Base-by-base conservation (phyloP, 2,113 vertebrate species). In the Tamias sibiricus region DNA sequence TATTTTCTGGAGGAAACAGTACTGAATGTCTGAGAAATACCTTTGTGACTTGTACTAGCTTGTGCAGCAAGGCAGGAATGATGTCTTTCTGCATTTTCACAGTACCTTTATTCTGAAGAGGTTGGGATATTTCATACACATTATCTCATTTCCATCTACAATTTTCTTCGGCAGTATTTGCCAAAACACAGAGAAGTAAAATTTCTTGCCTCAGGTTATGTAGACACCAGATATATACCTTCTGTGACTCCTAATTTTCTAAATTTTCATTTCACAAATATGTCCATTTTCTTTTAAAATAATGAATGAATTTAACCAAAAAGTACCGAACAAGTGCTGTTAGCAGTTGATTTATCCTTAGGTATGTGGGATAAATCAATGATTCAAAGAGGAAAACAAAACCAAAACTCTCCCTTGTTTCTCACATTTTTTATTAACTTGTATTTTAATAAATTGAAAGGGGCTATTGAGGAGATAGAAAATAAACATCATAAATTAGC, bases 1-100 rank as follows among this genome's bases (percentile, higher is more conserved):
- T 24, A 32, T 94, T 97, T 97, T 91, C 44, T 91, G n/a, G 64
- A 37, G 66, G 90, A 91, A 87, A 75, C n/a, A 84, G 59, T 80
- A 40, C 24, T 49, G 20, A 90, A 47, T 68, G 9, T 76, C 66
- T 83, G 24, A 96, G 68, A 92, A 95, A 94, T 93, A 42, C 26
- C 20, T 68, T 77, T 87, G 52, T 81, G 42, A 62, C 54, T 91
- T 57, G 5, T n/a, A 66, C n/a, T 92, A 68, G 85, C 32, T 64
- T 74, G 74, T 28, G 5, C 24, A 62, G 3, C 17, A 86, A 76
- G 49, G 20, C 37, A 79, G 68, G 35, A 72, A 69, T 57, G 30
- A 44, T 54, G 4, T 76, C n/a, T 79, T 69, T 85, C 49, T 66
- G 32, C 22, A 59, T 76, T 85, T 87, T 12, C 28, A 47, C 66